Evolutionary conservation across 2,113 vertebrate genomes (phyloP).

Genomic region (Hypanus sabinus): DNA sequence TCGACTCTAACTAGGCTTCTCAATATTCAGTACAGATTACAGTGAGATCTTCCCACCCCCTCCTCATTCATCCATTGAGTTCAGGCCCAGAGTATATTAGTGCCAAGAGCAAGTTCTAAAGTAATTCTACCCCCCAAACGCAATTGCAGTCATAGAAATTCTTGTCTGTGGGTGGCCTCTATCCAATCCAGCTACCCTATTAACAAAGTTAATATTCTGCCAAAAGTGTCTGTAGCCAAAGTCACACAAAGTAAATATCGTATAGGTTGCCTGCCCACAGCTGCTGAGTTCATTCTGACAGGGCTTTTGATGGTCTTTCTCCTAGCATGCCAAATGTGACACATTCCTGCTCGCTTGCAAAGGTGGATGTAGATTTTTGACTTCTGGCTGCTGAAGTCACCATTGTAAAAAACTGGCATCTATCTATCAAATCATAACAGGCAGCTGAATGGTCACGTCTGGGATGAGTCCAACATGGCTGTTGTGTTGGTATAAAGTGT

Average conservation of each 20-base stretch:
- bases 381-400: neutral
- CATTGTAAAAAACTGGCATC: neutral
- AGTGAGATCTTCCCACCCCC: no score
- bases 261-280: neutral
- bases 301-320: neutral
- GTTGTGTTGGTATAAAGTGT: neutral
- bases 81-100: no score
- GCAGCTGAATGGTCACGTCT: neutral
- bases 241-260: neutral
- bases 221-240: constrained; percentile 1
- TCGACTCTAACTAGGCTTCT: no score
- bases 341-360: neutral
- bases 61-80: no score
- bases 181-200: neutral
- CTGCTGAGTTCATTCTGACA: neutral
- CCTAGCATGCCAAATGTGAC: neutral
- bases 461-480: neutral
- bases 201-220: constrained; percentile 18
- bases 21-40: no score
- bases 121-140: constrained; percentile 6
- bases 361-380: neutral
- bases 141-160: constrained; percentile 11
- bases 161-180: neutral
- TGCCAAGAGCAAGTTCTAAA: neutral
- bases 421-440: neutral